Evolutionary conservation across 2,888 invertebrate species (phyloP), one percentile per base, ranked within the genome.

Genomic region (Ashinkailepas kermadecensis): DNA sequence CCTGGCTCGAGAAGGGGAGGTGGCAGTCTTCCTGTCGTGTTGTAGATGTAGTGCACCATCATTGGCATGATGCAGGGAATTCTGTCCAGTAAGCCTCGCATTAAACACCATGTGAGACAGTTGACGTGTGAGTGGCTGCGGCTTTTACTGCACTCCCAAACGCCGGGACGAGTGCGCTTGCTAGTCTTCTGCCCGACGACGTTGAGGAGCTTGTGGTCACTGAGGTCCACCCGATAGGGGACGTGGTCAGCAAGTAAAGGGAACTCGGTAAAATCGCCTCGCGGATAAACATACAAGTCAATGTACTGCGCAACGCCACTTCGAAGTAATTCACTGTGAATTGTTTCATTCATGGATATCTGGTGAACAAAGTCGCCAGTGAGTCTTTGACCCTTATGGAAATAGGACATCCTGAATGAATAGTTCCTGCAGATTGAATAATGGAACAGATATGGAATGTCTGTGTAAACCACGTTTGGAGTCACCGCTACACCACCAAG

Each of bases 161-260:
- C 10, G 23, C 23, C 23, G 8, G 8, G 7, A 1, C 23, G 65
- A n/a, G n/a, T 18, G 9, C 7, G n/a, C n/a, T 74, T 39, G 13
- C 54, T 13, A 4, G 74, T 74, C 74, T 74, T 74, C 54, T 54
- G 18, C 21, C 74, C 74, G 21, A 74, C 54, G 18, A 74, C 74
- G 54, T 54, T 25, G 18, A 74, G 74, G 18, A 74, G 74, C 74
- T 74, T 12, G 74, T 74, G 74, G 18, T 8, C 11, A 18, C 54
- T 12, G 15, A 74, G 39, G 18, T 74, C 74, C 15, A 74, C 54
- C 54, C 74, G 39, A 54, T 74, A 74, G 2, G 74, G 54, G 0
- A 74, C 18, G 74, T 74, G 74, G 74, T 74, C 74, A 3, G 74
- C 74, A 18, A 74, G 15, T 54, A 74, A 15, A 18, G 74, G 74